phyloP scores from a whole-genome alignment of 2,888 invertebrate species.

The Phyto melanocephala region DNA sequence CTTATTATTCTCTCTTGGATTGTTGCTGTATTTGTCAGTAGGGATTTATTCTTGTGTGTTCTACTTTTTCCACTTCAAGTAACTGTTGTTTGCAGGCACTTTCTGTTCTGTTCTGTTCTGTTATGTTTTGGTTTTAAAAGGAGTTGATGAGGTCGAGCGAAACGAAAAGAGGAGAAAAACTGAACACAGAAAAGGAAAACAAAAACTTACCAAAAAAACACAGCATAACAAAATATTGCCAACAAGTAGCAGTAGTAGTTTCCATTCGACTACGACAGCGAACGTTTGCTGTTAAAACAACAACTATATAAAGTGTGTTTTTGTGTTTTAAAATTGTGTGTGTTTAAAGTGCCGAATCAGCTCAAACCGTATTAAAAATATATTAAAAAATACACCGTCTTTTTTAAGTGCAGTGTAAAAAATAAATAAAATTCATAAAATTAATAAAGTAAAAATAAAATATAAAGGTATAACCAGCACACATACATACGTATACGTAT shows the following conservation, averaged over 20 bases:
- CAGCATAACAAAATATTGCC: slow-evolving; percentile 60
- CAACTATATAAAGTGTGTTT: slow-evolving; percentile 31
- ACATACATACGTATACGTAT: background rate
- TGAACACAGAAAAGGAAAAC: background rate
- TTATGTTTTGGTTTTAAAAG: background rate
- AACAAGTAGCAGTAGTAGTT: slow-evolving; percentile 67
- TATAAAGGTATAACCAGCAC: no score
- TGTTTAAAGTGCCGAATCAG: background rate
- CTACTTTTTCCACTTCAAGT: slow-evolving; percentile 31
- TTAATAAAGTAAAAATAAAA: background rate
- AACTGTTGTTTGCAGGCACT: slow-evolving; percentile 25
- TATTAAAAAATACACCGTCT: background rate
- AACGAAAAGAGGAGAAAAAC: background rate
- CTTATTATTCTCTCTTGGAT: slow-evolving; percentile 9
- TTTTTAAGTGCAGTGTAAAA: slow-evolving; percentile 9
- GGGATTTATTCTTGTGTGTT: background rate
- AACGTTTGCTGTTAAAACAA: slow-evolving; percentile 57
- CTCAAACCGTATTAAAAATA: slow-evolving; percentile 7
- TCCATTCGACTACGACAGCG: slow-evolving; percentile 58
- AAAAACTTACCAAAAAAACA: slow-evolving; percentile 37
- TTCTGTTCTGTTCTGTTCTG: slow-evolving; percentile 21
- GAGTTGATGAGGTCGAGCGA: background rate
- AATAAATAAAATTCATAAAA: background rate
- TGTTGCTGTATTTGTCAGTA: slow-evolving; percentile 1
- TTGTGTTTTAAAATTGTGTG: background rate